Percentiles rank a stretch among this genome's conserved stretches.
phyloP scores from a whole-genome alignment of 2,888 invertebrate genomes.

The Copidosoma aretas region DNA sequence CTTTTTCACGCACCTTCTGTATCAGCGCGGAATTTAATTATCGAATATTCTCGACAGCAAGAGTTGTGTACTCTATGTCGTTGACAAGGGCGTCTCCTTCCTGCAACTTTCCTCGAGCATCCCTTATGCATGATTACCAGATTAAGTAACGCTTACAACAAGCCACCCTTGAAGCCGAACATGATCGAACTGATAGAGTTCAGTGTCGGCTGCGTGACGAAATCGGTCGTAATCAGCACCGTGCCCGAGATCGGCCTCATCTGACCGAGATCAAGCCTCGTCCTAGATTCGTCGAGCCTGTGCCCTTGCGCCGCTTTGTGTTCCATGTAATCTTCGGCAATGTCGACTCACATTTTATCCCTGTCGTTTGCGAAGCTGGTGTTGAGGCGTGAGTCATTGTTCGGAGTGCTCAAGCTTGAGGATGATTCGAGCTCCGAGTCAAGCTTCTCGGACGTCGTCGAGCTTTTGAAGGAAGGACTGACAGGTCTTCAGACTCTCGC shows the following conservation, averaged over 20 bases:
- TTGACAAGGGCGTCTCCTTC: too few species aligned
- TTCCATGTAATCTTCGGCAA: not conserved
- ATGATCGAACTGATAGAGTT: conserved; percentile 81
- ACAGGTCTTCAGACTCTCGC: conserved; percentile 82
- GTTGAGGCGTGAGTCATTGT: conserved; percentile 42
- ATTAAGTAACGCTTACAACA: conserved; percentile 69
- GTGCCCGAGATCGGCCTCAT: conserved; percentile 2
- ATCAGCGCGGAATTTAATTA: too few species aligned
- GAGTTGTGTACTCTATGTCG: too few species aligned
- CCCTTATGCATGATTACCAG: too few species aligned
- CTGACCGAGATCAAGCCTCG: conserved; percentile 69
- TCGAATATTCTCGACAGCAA: too few species aligned
- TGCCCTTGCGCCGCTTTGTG: conserved; percentile 62
- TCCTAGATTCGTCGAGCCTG: conserved; percentile 64
- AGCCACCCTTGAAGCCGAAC: conserved; percentile 85
- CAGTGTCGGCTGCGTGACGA: conserved; percentile 66
- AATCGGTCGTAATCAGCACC: conserved; percentile 52
- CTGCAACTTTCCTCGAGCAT: too few species aligned
- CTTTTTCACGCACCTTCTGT: too few species aligned
- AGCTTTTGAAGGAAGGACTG: conserved; percentile 73
- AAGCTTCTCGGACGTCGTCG: conserved; percentile 57
- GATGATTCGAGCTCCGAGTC: conserved; percentile 29
- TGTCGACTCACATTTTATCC: conserved; percentile 18
- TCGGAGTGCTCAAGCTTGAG: conserved; percentile 61
- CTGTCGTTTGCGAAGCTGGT: conserved; percentile 39